Base-by-base conservation (phyloP, 2,888 invertebrate genomes). In the Chironomus tentans region DNA sequence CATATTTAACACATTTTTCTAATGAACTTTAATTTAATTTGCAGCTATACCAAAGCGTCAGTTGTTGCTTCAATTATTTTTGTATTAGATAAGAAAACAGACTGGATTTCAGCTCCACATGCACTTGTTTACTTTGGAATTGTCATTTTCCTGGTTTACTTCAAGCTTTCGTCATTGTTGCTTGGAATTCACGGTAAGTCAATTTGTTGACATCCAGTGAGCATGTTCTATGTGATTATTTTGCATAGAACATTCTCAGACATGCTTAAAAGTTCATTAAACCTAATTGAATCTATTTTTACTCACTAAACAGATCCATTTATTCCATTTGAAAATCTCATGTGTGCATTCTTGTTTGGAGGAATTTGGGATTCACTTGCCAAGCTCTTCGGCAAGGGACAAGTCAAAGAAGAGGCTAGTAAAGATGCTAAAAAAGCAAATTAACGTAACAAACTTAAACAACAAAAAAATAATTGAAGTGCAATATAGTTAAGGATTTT, bases 331-430 rank as follows among this genome's bases (percentile, higher is more conserved):
- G 99, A 99, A 87, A 99, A 99, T 84, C 87, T 99, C 77, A 92
- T 95, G 86, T 98, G 97, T 83, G 97, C 98, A 22, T 86, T 98
- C 73, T 96, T 96, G 87, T 90, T 99, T 85, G 99, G 99, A 61
- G 99, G 99, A 76, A 93, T 99, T 83, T 98, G 97, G 94, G 99
- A 99, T 85, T 96, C 97, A 50, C 87, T 98, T 81, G 93, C 94
- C 78, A 92, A 93, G 83, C 90, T 97, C 77, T 88, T 97, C 79
- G 92, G 94, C 80, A 90, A 90, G 81, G 92, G 91, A 76, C 92
- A 92, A 83, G 88, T 88, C 56, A 93, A 93, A 82, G 93, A 94
- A 82, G 92, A 93, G 80, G 69, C 18, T 18, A 87, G 90, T 76
- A 91, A 93, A 82, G 94, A 94, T 81, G 87, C 89, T 72, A 94